Conservation (phyloP, 2,113 vertebrate genomes). For the Prolemur simus region DNA sequence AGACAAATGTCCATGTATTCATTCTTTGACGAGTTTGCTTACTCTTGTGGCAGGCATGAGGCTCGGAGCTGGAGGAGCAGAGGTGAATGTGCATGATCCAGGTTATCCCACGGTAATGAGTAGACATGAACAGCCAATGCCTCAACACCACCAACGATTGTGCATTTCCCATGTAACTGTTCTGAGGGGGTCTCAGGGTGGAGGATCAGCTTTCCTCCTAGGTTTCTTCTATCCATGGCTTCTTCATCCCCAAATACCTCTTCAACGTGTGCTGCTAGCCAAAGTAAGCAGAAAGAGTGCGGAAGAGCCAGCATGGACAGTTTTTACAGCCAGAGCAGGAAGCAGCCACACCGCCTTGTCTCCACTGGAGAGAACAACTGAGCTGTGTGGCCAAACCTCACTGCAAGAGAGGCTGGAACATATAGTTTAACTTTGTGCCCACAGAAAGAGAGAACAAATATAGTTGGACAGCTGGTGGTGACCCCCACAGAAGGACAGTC, state of each 20-base stretch:
- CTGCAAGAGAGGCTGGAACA: not conserved
- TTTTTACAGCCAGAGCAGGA: not conserved
- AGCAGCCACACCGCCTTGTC: not conserved
- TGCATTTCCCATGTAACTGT: not conserved
- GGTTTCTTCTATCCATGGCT: not conserved
- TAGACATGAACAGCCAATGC: not conserved
- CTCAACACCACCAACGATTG: not conserved
- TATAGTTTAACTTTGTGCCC: not conserved
- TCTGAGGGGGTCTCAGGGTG: not conserved
- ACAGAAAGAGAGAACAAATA: not conserved
- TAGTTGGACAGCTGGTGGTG: too few species aligned
- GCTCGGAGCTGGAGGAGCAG: not conserved
- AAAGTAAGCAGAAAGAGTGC: not conserved
- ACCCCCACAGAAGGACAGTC: not conserved
- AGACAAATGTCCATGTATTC: not conserved
- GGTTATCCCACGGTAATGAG: not conserved
- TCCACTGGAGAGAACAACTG: not conserved
- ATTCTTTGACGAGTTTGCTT: not conserved
- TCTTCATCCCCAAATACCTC: not conserved
- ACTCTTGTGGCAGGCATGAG: not conserved
- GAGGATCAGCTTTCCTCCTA: not conserved
- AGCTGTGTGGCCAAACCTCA: not conserved
- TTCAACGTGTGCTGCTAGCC: not conserved
- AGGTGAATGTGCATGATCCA: not conserved
- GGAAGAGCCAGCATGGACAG: not conserved